These are phyloP conservation scores for Odocoileus hemionus DNA, from an alignment of 2,113 vertebrate genomes.

Conservation along the genomic window DNA sequence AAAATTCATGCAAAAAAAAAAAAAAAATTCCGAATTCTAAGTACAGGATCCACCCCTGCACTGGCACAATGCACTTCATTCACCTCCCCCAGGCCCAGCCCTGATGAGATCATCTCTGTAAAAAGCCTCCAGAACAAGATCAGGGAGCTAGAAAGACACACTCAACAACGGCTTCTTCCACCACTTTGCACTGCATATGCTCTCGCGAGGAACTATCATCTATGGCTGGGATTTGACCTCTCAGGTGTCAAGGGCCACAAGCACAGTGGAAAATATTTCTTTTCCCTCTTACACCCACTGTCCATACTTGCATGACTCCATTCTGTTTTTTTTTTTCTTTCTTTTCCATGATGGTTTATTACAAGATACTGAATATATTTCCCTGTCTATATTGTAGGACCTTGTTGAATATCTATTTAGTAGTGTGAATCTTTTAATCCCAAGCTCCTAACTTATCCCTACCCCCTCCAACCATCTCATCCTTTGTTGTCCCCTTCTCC, in stretches of 20 bases:
- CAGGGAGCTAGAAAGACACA: background rate
- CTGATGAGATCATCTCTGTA: background rate
- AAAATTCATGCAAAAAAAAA: background rate
- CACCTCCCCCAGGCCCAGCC: background rate
- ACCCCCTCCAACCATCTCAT: background rate
- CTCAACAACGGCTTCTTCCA: background rate
- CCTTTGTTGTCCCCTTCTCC: too few relatives aligned
- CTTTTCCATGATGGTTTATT: background rate
- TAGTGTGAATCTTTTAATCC: background rate
- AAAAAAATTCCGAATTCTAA: slow-evolving; percentile 6
- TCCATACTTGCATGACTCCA: background rate
- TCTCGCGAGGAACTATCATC: background rate
- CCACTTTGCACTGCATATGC: background rate
- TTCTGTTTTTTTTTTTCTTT: background rate
- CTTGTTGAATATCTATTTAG: background rate
- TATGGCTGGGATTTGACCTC: background rate
- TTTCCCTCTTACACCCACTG: background rate
- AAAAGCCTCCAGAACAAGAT: background rate
- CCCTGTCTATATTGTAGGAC: background rate
- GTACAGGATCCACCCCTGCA: background rate
- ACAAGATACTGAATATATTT: background rate
- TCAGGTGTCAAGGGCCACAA: background rate
- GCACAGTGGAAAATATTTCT: background rate
- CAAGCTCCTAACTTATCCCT: background rate
- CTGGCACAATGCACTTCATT: background rate